Evolutionary conservation across 2,113 vertebrate species (phyloP), one percentile per base, ranked within the genome.

Genomic region (Sinocyclocheilus anophthalmus): DNA sequence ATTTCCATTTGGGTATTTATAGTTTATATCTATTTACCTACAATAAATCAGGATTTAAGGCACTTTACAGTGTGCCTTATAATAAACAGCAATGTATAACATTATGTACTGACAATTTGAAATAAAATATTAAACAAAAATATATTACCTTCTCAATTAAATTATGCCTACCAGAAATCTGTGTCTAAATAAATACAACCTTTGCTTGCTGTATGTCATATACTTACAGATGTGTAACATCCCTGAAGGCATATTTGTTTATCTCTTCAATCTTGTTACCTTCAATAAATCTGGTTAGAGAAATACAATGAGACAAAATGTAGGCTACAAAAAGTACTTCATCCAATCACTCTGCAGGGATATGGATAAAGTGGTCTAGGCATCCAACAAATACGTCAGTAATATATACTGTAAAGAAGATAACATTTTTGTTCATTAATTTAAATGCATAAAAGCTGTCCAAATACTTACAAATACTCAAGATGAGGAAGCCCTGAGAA

Each of bases 191-290:
- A 12, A 73, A 73, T 30, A 48, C 30, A 14, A 18, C 26, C 16
- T 78, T 78, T 30, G 22, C 55, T 80, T 10, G 22, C 33, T 24
- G 24, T 3, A 24, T n/a, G 4, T 53, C 42, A 50, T 30, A 42
- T 70, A 97, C 97, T 97, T 95, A 99, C 98, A 99, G 94, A 91
- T 99, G 97, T 88, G 97, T 99, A 92, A 99, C 88, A 90, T 97
- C 96, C 78, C 97, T 95, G 83, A 99, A 97, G 85, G 97, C 95
- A 84, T 98, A 95, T 95, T 96, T 97, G 90, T 95, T 96, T 89
- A 98, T 95, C 1, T 96, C 96, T 92, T 98, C 96, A 81, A 99
- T 97, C 94, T 96, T 97, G 93, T 99, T 99, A 83, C 96, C 96
- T 94, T 99, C 98, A 33, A 99, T 98, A 90, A 99, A 99, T 93